Conservation (phyloP, 2,888 invertebrate genomes). For the Stenichneumon culpator region DNA sequence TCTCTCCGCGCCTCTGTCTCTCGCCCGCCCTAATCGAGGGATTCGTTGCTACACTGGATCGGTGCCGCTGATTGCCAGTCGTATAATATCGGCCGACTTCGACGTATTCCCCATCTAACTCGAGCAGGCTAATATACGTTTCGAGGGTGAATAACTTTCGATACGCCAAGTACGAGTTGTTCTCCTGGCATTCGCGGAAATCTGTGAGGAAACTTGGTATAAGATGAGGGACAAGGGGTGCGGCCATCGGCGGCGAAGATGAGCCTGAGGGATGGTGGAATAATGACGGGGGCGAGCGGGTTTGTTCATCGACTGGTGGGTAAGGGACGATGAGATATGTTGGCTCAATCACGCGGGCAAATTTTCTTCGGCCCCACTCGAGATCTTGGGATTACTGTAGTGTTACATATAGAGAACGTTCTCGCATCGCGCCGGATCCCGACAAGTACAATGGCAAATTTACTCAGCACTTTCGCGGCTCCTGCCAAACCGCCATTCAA, state of each 20-base stretch:
- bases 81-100: conserved; percentile 1
- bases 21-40: background rate
- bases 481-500: background rate
- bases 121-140: background rate
- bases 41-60: background rate
- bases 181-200: too few relatives aligned
- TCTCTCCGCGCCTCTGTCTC: background rate
- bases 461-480: conserved; percentile 14
- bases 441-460: conserved; percentile 42
- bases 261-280: background rate
- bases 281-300: background rate
- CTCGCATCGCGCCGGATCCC: too few relatives aligned
- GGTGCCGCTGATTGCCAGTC: conserved; percentile 34
- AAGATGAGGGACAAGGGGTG: too few relatives aligned
- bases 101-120: background rate
- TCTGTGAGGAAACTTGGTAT: too few relatives aligned
- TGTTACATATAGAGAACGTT: too few relatives aligned
- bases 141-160: background rate
- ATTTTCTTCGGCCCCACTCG: background rate
- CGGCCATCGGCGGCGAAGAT: too few relatives aligned
- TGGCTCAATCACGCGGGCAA: background rate
- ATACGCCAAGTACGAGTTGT: background rate
- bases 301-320: background rate
- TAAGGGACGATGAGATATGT: background rate
- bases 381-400: background rate